A percentile compares a stretch with the other conserved stretches of the same genome.
phyloP scores from a whole-genome alignment of 2,113 vertebrate genomes.

The Bothrops jararaca region DNA sequence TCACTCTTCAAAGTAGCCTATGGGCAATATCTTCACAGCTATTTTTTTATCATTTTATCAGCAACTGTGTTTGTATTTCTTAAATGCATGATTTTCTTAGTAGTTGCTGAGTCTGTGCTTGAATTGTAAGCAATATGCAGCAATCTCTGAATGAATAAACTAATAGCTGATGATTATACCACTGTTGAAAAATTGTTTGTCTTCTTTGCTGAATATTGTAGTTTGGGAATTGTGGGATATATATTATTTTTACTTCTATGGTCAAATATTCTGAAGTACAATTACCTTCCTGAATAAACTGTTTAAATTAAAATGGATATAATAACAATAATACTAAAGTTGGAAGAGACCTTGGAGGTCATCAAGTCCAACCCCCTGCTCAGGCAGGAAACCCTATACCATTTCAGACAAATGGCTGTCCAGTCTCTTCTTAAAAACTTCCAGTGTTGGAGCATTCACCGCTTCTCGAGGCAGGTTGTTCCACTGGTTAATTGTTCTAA shows the following conservation, averaged over 20 bases:
- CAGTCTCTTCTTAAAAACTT: too few relatives aligned
- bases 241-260: not conserved
- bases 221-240: not conserved
- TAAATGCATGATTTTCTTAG: not conserved
- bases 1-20: not conserved
- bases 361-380: too few relatives aligned
- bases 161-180: not conserved
- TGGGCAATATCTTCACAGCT: not conserved
- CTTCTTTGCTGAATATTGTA: not conserved
- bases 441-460: too few relatives aligned
- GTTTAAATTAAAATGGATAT: not conserved
- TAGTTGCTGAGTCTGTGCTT: not conserved
- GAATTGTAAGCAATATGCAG: not conserved
- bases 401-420: too few relatives aligned
- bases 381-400: too few relatives aligned
- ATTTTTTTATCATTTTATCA: not conserved
- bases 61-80: not conserved
- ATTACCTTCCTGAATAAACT: not conserved
- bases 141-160: not conserved
- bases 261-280: not conserved
- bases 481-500: too few relatives aligned
- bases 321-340: too few relatives aligned
- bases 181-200: not conserved
- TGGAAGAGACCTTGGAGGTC: too few relatives aligned
- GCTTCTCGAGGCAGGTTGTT: too few relatives aligned